A percentile compares a stretch with the other conserved stretches of the same genome.
These are phyloP conservation scores for Leptinotarsa undecemlineata DNA, from an alignment of 1,140 invertebrate species.

Conservation along the genomic window DNA sequence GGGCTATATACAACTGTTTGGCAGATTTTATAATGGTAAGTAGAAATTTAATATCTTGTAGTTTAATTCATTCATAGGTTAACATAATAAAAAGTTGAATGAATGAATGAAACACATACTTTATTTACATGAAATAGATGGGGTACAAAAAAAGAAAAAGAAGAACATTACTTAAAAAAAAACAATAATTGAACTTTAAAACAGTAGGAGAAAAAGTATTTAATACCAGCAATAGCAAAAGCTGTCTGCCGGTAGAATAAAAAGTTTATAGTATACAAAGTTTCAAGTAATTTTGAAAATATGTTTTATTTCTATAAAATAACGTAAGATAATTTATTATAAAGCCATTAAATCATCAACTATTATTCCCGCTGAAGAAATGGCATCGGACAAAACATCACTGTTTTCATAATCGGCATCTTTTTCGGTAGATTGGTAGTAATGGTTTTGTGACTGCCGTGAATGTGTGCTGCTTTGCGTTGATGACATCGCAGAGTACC, in stretches of 20 bases:
- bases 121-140: no score
- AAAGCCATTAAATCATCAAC: slow-evolving; percentile 1
- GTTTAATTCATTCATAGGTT: slow-evolving; percentile 22
- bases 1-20: background rate
- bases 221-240: no score
- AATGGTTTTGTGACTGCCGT: slow-evolving; percentile 19
- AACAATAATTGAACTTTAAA: no score
- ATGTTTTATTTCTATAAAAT: slow-evolving; percentile 23
- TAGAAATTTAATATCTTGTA: slow-evolving; percentile 5
- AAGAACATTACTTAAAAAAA: no score
- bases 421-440: slow-evolving; percentile 20
- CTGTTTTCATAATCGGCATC: background rate
- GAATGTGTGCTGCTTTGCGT: slow-evolving; percentile 9
- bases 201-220: no score
- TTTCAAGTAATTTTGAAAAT: slow-evolving; percentile 15
- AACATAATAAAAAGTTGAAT: background rate
- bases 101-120: no score
- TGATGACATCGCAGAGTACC: slow-evolving; percentile 23
- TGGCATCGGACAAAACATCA: slow-evolving; percentile 16
- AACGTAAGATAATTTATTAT: background rate
- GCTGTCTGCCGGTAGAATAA: slow-evolving; percentile 8
- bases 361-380: slow-evolving; percentile 18
- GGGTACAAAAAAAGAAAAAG: no score
- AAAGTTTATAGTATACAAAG: slow-evolving; percentile 18
- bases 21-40: background rate